These are phyloP conservation scores for Nomada ferruginata DNA, from an alignment of 2,888 invertebrate genomes.

Conservation along the genomic window DNA sequence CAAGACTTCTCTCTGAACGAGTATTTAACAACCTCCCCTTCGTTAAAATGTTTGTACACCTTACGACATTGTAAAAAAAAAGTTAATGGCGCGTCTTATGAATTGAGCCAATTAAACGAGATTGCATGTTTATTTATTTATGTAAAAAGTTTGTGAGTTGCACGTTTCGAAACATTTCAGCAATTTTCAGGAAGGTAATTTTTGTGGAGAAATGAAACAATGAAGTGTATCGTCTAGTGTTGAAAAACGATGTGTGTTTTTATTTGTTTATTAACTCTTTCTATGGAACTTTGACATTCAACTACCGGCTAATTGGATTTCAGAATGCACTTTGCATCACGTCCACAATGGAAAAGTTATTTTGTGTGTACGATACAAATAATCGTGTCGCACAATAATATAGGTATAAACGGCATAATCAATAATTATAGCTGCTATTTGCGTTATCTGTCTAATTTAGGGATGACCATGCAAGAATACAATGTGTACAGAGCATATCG, in stretches of 20 bases:
- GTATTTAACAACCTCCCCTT: background rate
- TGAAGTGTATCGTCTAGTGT: background rate
- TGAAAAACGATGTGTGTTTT: background rate
- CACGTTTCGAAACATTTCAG: too few relatives aligned
- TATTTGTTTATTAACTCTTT: background rate
- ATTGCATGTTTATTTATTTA: too few relatives aligned
- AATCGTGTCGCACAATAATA: constrained; percentile 16
- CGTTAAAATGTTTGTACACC: background rate
- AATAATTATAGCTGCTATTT: constrained; percentile 27
- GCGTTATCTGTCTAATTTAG: constrained; percentile 30
- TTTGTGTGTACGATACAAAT: background rate
- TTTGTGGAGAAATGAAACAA: too few relatives aligned
- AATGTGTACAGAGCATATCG: background rate
- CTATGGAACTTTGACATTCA: background rate
- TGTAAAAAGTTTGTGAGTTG: too few relatives aligned
- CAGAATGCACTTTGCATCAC: constrained; percentile 1
- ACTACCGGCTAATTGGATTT: background rate
- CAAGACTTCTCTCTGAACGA: background rate
- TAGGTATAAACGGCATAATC: constrained; percentile 32
- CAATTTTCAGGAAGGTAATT: too few relatives aligned
- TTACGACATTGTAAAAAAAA: background rate
- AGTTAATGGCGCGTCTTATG: too few relatives aligned
- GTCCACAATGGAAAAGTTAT: constrained; percentile 1
- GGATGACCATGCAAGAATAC: constrained; percentile 12
- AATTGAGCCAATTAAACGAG: too few relatives aligned